Percentiles rank a stretch among this genome's conserved stretches.
Evolutionary conservation across 2,888 invertebrate genomes (phyloP).

Genomic region (Elegia similella): DNA sequence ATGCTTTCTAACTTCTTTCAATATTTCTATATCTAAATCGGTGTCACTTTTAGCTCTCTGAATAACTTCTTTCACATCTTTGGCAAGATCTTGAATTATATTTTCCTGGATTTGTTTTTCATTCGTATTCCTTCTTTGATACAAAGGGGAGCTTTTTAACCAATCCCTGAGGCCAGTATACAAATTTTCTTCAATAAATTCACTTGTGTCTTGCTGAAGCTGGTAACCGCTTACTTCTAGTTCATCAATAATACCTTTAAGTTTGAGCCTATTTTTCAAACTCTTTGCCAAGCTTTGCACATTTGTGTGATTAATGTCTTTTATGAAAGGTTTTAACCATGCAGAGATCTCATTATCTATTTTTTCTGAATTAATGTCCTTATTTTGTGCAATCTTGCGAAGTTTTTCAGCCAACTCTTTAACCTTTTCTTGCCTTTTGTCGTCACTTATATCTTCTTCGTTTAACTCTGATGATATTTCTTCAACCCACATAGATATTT

Average conservation of each 20-base stretch:
- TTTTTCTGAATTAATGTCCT: conserved; percentile 20
- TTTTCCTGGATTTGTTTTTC: conserved; percentile 29
- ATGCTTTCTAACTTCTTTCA: conserved; percentile 30
- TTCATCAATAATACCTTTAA: conserved; percentile 22
- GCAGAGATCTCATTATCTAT: conserved; percentile 22
- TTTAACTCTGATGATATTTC: conserved; percentile 24
- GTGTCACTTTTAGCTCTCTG: conserved; percentile 18
- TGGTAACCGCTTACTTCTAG: conserved; percentile 13
- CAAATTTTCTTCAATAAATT: conserved; percentile 34
- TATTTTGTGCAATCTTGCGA: conserved; percentile 14
- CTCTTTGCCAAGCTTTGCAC: conserved; percentile 22
- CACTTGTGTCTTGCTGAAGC: conserved; percentile 26
- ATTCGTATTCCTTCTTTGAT: conserved; percentile 21
- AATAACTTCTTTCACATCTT: conserved; percentile 26
- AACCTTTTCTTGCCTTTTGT: conserved; percentile 19
- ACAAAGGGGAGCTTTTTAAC: conserved; percentile 31
- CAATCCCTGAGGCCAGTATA: conserved; percentile 31
- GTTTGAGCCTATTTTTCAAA: conserved; percentile 23
- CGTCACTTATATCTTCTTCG: conserved; percentile 15
- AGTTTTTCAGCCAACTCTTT: conserved; percentile 28
- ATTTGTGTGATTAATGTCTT: conserved; percentile 19
- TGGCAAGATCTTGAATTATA: conserved; percentile 26
- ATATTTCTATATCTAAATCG: conserved; percentile 25
- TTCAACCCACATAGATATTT: conserved; percentile 30
- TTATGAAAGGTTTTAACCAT: conserved; percentile 21